Evolutionary conservation across 2,888 invertebrate genomes (phyloP).

Genomic region (Mystacides longicornis): DNA sequence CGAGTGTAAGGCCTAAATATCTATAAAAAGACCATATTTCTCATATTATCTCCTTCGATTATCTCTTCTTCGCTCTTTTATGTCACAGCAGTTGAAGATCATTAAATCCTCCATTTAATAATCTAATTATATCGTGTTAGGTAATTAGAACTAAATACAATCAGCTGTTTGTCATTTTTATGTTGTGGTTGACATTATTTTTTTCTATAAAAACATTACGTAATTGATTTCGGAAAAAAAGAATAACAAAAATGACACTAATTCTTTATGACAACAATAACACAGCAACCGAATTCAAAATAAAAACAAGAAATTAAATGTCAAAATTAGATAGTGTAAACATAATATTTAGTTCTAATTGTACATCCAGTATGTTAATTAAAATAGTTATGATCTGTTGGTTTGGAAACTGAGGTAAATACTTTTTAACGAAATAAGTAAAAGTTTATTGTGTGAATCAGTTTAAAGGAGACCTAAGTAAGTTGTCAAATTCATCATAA

Average conservation of each 20-base stretch:
- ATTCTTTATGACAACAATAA: conserved; percentile 2
- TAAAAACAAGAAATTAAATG: background rate
- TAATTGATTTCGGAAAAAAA: conserved; percentile 38
- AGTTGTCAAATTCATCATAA: too few species aligned
- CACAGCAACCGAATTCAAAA: background rate
- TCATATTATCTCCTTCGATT: background rate
- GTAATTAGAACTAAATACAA: conserved; percentile 28
- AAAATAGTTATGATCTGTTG: too few species aligned
- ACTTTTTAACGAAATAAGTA: too few species aligned
- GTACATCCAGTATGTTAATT: too few species aligned
- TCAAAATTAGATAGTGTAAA: too few species aligned
- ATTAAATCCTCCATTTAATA: background rate
- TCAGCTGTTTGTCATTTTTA: conserved; percentile 55
- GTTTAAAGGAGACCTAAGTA: too few species aligned
- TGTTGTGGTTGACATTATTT: conserved; percentile 38
- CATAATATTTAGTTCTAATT: too few species aligned
- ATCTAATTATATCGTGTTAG: background rate
- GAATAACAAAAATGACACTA: conserved; percentile 18
- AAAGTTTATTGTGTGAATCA: too few species aligned
- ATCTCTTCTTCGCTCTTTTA: background rate
- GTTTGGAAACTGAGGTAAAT: too few species aligned
- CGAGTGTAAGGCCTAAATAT: background rate
- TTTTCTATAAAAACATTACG: conserved; percentile 43
- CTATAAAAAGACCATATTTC: background rate
- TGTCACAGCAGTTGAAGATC: background rate